Evolutionary conservation across 2,113 vertebrate species (phyloP).

Genomic region (Pluvianellus socialis): DNA sequence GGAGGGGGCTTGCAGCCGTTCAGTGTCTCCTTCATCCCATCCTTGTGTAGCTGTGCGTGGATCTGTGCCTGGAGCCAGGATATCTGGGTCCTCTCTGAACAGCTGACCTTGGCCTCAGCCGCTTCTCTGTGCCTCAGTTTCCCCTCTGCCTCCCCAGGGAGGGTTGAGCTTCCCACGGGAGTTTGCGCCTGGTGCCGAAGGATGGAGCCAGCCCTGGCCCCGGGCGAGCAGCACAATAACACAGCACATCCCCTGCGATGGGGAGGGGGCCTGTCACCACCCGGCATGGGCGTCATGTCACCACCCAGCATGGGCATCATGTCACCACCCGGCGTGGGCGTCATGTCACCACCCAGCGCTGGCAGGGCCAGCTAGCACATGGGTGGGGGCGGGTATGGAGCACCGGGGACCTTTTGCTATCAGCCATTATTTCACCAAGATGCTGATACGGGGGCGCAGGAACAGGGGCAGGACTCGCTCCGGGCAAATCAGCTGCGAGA

Average conservation of each 20-base stretch:
- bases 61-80: conserved; percentile 51
- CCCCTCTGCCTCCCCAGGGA: background rate
- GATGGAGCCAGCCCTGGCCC: background rate
- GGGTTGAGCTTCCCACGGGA: rapidly evolving
- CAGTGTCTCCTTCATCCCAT: background rate
- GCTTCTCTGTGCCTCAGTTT: conserved; percentile 36
- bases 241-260: rapidly evolving
- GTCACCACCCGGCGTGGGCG: background rate
- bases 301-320: background rate
- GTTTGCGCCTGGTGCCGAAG: background rate
- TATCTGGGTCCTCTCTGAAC: conserved; percentile 17
- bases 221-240: background rate
- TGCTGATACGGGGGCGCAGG: rapidly evolving
- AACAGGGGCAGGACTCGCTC: rapidly evolving
- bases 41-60: conserved; percentile 27
- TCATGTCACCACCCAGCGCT: background rate
- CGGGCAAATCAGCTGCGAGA: background rate
- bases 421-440: rapidly evolving
- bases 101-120: conserved; percentile 45
- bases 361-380: background rate
- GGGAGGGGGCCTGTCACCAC: background rate
- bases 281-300: rapidly evolving
- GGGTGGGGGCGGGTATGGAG: background rate
- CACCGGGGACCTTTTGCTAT: background rate
- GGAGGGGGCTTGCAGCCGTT: conserved; percentile 35